These are phyloP conservation scores for Peromyscus aztecus DNA, from an alignment of 2,797 vertebrate genomes.

Conservation along the genomic window DNA sequence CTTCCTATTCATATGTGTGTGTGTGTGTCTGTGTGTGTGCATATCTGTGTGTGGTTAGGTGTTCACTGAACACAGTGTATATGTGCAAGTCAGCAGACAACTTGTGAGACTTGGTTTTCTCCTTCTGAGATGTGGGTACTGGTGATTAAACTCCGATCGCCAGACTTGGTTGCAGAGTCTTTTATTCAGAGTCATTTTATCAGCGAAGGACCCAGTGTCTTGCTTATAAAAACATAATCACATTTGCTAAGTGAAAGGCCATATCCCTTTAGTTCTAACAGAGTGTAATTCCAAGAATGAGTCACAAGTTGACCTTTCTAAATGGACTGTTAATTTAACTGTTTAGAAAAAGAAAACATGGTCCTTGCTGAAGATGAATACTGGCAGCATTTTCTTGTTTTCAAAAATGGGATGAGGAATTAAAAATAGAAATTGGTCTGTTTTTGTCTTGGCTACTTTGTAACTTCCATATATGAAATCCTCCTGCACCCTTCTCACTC, in stretches of 20 bases:
- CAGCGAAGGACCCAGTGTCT: not conserved
- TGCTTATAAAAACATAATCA: not conserved
- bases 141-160: not conserved
- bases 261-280: not conserved
- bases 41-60: not conserved
- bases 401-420: slow-evolving; percentile 24
- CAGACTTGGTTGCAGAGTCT: not conserved
- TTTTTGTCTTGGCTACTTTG: slow-evolving; percentile 8
- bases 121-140: not conserved
- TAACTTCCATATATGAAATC: slow-evolving; percentile 33
- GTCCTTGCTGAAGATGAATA: not conserved
- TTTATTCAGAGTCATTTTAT: not conserved
- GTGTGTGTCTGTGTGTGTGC: not conserved
- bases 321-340: slow-evolving; percentile 18
- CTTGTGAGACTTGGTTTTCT: not conserved
- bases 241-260: not conserved
- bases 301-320: slow-evolving; percentile 44
- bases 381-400: slow-evolving; percentile 36
- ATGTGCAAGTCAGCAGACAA: not conserved
- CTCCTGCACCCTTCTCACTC: not conserved
- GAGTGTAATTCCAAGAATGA: slow-evolving; percentile 2
- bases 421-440: not conserved
- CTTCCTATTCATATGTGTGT: not conserved
- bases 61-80: not conserved
- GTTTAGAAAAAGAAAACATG: not conserved